Base-by-base conservation (phyloP, 2,113 vertebrate species). In the Emydocephalus ijimae region DNA sequence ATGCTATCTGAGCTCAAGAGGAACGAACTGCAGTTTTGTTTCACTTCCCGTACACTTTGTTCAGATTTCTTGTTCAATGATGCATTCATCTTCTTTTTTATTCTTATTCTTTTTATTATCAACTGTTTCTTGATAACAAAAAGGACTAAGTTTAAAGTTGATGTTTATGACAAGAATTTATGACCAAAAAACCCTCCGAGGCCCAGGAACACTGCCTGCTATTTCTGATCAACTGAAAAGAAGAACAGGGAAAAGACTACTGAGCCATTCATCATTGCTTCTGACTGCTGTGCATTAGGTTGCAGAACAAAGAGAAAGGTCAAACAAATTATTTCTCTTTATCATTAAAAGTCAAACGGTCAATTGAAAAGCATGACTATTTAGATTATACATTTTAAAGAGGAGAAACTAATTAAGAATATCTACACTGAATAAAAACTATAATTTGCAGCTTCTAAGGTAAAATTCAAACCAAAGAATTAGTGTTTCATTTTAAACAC, bases 71-170 rank as follows among this genome's bases (percentile, higher is more conserved):
- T 96, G 88, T 52, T 85, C 54, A 89, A 23, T 39, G 90, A 93
- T 52, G 55, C 48, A 14, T 81, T 90, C 54, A 55, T 95, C 45
- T 93, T 92, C 29, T 5, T 90, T 92, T 89, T 98, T 0, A 93
- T 94, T 29, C 87, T 96, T n/a, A 89, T 98, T 12, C 69, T 85
- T 87, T 91, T 98, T 89, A 94, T 98, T n/a, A 89, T 97, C 90
- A 97, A 95, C 95, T 95, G 95, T 89, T 52, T 98, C 85, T 96
- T 59, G 85, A 95, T 97, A 0, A 96, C 96, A 45, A 98, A 94
- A 95, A 95, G 69, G 8, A 96, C 96, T 45, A 95, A 93, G 3
- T 96, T 98, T 88, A 92, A 90, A 85, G 96, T 98, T 7, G 90
- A 96, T 15, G 85, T 96, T 92, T 97, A 91, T 87, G 96, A 98